Evolutionary conservation across 2,113 vertebrate genomes (phyloP).

Genomic region (Pteruthius melanotis): DNA sequence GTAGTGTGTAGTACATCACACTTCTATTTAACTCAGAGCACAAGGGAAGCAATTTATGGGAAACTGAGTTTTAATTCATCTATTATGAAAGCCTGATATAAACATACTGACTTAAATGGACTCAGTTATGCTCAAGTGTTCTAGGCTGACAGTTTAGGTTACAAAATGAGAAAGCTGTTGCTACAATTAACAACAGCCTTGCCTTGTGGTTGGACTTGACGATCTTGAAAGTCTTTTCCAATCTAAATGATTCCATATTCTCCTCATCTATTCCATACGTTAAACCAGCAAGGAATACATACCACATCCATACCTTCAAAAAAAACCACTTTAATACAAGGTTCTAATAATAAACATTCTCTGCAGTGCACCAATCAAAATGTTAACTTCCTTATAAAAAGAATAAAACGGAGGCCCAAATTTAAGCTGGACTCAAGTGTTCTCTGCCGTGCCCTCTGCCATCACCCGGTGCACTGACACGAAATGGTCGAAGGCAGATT

Average conservation of each 20-base stretch:
- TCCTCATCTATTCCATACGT: not conserved
- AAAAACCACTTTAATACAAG: not conserved
- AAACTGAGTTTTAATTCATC: not conserved
- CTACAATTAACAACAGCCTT: not conserved
- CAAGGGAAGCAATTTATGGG: not conserved
- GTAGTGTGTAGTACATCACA: not conserved
- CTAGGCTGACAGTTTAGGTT: not conserved
- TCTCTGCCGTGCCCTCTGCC: slow-evolving; percentile 71
- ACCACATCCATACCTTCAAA: not conserved
- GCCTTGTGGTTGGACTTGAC: not conserved
- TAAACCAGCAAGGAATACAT: not conserved
- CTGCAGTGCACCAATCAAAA: not conserved
- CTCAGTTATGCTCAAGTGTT: not conserved
- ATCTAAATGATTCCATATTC: not conserved
- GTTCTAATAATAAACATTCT: not conserved
- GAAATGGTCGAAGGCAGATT: slow-evolving; percentile 89
- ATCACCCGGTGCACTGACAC: slow-evolving; percentile 86
- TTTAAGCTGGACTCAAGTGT: not conserved
- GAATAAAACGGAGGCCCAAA: not conserved
- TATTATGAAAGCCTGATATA: not conserved
- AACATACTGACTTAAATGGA: not conserved
- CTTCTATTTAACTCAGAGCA: not conserved
- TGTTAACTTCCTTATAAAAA: not conserved
- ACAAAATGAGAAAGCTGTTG: not conserved
- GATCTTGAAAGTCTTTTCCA: not conserved